Evolutionary conservation across 1,140 invertebrate genomes (phyloP).

Genomic region (Ceratina japonica): DNA sequence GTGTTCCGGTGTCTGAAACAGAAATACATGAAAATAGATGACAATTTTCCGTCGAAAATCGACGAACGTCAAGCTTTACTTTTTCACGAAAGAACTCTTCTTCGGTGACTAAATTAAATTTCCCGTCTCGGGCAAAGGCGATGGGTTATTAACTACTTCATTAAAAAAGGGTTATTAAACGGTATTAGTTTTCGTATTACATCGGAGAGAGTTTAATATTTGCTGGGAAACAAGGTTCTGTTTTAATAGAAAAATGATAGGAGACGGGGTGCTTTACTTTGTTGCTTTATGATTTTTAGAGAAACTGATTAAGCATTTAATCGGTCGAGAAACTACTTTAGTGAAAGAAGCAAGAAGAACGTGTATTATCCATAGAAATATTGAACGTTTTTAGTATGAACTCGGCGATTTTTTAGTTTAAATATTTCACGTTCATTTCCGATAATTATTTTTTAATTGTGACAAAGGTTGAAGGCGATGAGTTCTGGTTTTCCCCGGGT

Average conservation of each 20-base stretch:
- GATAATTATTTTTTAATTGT: too few relatives aligned
- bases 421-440: too few relatives aligned
- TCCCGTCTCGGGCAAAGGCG: too few relatives aligned
- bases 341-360: too few relatives aligned
- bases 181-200: background rate
- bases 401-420: too few relatives aligned
- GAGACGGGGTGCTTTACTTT: background rate
- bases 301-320: too few relatives aligned
- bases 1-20: constrained; percentile 61
- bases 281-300: background rate
- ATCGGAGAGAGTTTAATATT: background rate
- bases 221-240: background rate
- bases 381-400: too few relatives aligned
- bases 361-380: too few relatives aligned
- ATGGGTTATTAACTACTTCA: background rate
- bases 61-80: constrained; percentile 1
- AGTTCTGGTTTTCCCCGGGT: too few relatives aligned
- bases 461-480: too few relatives aligned
- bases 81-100: background rate
- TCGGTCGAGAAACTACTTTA: too few relatives aligned
- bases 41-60: background rate
- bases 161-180: background rate
- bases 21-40: background rate
- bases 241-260: background rate
- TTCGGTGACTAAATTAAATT: background rate